Evolutionary conservation across 2,797 vertebrate species (phyloP), one percentile per base, ranked within the genome.

Genomic region (Siniperca obscura): DNA sequence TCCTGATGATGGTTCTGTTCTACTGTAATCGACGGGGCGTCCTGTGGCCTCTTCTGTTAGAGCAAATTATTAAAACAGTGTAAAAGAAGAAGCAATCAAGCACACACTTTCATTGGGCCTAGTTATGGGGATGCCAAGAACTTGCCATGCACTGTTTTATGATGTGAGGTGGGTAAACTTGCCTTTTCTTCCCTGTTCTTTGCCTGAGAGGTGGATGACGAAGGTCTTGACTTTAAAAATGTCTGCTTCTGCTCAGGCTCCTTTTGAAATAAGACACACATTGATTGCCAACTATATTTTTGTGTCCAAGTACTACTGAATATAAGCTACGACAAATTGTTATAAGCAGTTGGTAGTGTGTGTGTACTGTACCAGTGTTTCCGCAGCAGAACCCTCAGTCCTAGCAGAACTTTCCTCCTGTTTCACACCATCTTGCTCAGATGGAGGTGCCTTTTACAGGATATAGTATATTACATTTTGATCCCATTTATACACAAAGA

Each of bases 231-330:
- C 57, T 85, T 46, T 67, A 61, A 67, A 34, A 76, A 65, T 5
- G 19, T 83, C 64, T 64, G 78, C 25, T 89, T 88, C 66, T 67
- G 36, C 72, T 77, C 85, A 3, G 78, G 61, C 61, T 91, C 83
- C 89, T 92, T 85, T 75, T 55, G 13, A 78, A 78, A 83, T 1
- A 2, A 70, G 34, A 76, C 46, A 74, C 25, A 60, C 7, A 3
- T 21, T 52, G 4, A 61, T 44, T 48, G 19, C 38, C 65, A 34
- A 52, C 11, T 56, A 19, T 2, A 11, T 74, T 64, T 27, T 75
- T 57, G 14, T 46, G 17, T 70, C 14, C 3, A 1, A 38, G 7
- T 40, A 56, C 16, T 50, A 3, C 50, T 65, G 9, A 62, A 30
- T 25, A 2, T 59, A 64, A 80, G 66, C 34, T 25, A n/a, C 14